phyloP scores from a whole-genome alignment of 2,113 vertebrate genomes.

The Penelope pileata region DNA sequence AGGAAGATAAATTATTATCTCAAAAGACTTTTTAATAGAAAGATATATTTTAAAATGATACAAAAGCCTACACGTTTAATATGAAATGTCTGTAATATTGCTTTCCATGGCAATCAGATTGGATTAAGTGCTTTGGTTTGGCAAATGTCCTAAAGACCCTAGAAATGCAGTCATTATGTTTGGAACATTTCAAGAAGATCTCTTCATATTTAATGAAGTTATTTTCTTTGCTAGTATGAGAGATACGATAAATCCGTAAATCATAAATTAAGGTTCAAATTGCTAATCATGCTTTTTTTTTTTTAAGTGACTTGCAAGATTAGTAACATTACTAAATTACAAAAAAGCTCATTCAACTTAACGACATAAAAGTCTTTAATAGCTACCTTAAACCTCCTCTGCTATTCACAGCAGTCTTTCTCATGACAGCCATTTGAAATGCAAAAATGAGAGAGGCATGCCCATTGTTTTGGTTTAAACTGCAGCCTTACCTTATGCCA shows the following conservation, averaged over 20 bases:
- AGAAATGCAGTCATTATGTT: constrained; percentile 17
- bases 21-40: not conserved
- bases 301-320: not conserved
- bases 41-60: not conserved
- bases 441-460: not conserved
- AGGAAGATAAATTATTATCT: not conserved
- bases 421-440: not conserved
- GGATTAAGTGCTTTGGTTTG: constrained; percentile 35
- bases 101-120: constrained; percentile 1
- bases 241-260: constrained; percentile 14
- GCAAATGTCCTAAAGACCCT: constrained; percentile 35
- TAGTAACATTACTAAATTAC: not conserved
- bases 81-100: not conserved
- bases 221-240: not conserved
- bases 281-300: not conserved
- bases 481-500: not conserved
- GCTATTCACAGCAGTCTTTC: not conserved
- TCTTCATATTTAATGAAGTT: constrained; percentile 40
- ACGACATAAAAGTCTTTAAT: not conserved
- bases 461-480: not conserved
- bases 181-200: constrained; percentile 22
- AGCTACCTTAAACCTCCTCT: not conserved
- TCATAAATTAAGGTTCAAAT: constrained; percentile 18
- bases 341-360: not conserved
- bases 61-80: not conserved